phyloP scores from a whole-genome alignment of 2,888 invertebrate species.

The Teleiodes luculella region DNA sequence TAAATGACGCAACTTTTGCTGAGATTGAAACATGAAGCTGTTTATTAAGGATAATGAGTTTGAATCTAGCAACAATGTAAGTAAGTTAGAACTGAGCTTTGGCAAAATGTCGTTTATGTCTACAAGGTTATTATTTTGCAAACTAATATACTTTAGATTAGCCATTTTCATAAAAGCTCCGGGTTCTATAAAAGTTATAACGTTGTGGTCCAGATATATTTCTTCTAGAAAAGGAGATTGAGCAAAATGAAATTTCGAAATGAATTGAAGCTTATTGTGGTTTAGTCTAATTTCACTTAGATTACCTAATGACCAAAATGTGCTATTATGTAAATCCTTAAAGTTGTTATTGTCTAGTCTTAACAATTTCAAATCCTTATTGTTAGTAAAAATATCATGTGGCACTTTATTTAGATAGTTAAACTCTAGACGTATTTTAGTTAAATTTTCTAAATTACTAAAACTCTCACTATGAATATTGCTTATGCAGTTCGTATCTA shows the following conservation, averaged over 20 bases:
- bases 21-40: constrained; percentile 85
- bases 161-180: constrained; percentile 86
- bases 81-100: constrained; percentile 82
- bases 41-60: constrained; percentile 86
- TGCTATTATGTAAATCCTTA: constrained; percentile 86
- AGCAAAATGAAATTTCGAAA: constrained; percentile 87
- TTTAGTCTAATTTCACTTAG: constrained; percentile 89
- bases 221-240: constrained; percentile 87
- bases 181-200: constrained; percentile 87
- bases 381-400: constrained; percentile 86
- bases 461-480: constrained; percentile 89
- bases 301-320: constrained; percentile 85
- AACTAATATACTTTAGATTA: constrained; percentile 89
- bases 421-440: constrained; percentile 89
- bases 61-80: constrained; percentile 87
- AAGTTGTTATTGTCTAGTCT: constrained; percentile 93
- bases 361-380: constrained; percentile 86
- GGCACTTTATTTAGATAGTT: constrained; percentile 92
- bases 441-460: constrained; percentile 84
- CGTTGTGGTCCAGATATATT: constrained; percentile 91
- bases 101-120: constrained; percentile 89
- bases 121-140: constrained; percentile 88
- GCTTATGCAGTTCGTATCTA: constrained; percentile 92
- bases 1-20: constrained; percentile 89
- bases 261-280: constrained; percentile 87